phyloP scores from a whole-genome alignment of 2,888 invertebrate species.

The Chymomyza procnemis region DNA sequence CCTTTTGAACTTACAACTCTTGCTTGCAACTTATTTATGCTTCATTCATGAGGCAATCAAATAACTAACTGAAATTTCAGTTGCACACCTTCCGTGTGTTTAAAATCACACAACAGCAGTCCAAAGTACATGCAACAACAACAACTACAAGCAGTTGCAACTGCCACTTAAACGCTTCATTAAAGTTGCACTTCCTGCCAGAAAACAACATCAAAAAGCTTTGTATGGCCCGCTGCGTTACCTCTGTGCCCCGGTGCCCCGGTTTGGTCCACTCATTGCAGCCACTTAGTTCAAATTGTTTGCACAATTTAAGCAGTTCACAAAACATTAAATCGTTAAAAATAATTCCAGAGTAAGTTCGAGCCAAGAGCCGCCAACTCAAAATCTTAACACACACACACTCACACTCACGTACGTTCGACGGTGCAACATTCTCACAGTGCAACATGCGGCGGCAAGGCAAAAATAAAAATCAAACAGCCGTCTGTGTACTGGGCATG shows the following conservation, averaged over 20 bases:
- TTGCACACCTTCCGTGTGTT: slow-evolving; percentile 13
- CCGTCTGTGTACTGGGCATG: background rate
- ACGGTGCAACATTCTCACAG: slow-evolving; percentile 12
- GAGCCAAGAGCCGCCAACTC: background rate
- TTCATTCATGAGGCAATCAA: slow-evolving; percentile 6
- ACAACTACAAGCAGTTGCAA: slow-evolving; percentile 36
- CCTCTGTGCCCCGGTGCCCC: slow-evolving; percentile 10
- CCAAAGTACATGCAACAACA: background rate
- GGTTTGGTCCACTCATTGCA: slow-evolving; percentile 9
- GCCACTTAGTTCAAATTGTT: slow-evolving; percentile 65
- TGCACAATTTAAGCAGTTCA: slow-evolving; percentile 73
- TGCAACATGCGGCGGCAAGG: background rate
- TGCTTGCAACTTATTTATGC: background rate
- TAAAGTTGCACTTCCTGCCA: slow-evolving; percentile 71
- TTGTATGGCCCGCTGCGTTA: slow-evolving; percentile 22
- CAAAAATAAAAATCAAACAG: background rate
- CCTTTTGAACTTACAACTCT: too few relatives aligned
- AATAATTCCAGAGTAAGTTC: slow-evolving; percentile 30
- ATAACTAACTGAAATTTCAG: background rate
- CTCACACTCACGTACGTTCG: too few relatives aligned
- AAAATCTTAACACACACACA: background rate
- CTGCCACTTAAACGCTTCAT: slow-evolving; percentile 70
- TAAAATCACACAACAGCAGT: slow-evolving; percentile 1
- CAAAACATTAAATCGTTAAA: slow-evolving; percentile 72
- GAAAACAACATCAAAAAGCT: slow-evolving; percentile 27